A percentile compares a stretch with the other conserved stretches of the same genome.
Evolutionary conservation across 30 jellyfish, hydroid and myxozoan species (phyloP).

Genomic region (Clytia hemisphaerica): DNA sequence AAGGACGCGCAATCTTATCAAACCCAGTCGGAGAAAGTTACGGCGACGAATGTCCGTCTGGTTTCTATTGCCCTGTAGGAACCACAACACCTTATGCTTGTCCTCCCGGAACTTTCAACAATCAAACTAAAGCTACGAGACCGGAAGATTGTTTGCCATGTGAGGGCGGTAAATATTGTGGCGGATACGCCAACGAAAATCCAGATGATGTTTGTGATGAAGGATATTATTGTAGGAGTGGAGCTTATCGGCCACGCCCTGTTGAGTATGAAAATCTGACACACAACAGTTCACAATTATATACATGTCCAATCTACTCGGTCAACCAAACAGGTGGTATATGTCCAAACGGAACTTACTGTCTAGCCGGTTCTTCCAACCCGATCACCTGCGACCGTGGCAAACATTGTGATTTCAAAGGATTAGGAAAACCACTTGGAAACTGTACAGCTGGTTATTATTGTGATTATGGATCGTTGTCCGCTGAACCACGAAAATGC

Average conservation of each 20-base stretch:
- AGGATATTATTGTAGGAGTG: conserved; percentile 74
- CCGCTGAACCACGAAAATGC: conserved; percentile 50
- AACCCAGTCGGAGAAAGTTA: conserved; percentile 55
- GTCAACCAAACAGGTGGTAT: conserved; percentile 85
- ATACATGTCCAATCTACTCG: conserved; percentile 84
- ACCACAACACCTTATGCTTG: conserved; percentile 84
- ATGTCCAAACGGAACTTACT: conserved; percentile 80
- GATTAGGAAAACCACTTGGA: conserved; percentile 69
- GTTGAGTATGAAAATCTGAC: conserved; percentile 29
- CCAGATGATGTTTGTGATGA: conserved; percentile 81
- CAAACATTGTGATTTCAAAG: conserved; percentile 60
- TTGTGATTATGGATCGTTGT: conserved; percentile 62
- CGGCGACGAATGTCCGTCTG: conserved; percentile 85
- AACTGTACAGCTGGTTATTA: conserved; percentile 84
- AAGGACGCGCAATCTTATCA: conserved; percentile 53
- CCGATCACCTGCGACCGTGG: conserved; percentile 84
- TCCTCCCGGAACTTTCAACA: conserved; percentile 95
- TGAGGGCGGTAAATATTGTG: conserved; percentile 75
- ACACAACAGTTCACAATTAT: conserved; percentile 56
- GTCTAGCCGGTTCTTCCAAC: conserved; percentile 68
- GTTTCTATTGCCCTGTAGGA: conserved; percentile 76
- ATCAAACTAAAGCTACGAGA: conserved; percentile 55
- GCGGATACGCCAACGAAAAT: conserved; percentile 57
- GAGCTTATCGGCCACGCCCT: conserved; percentile 82
- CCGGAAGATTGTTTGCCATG: conserved; percentile 91